Base-by-base conservation (phyloP, 2,888 invertebrate genomes). In the Toxonevra muliebris region DNA sequence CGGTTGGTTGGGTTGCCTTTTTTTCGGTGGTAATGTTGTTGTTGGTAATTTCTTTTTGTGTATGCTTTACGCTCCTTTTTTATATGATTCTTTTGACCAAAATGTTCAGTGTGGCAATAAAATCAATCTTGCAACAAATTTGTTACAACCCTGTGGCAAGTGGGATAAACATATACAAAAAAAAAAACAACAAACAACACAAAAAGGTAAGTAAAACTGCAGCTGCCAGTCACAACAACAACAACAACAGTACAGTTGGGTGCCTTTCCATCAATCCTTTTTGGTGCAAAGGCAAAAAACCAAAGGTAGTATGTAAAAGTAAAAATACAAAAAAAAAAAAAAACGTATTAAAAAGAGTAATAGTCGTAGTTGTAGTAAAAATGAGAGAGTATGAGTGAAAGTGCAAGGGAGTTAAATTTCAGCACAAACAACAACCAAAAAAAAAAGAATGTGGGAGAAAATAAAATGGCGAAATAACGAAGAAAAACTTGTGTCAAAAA, bases 81-180 rank as follows among this genome's bases (percentile, higher is more conserved):
- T 30, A 4, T 30, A 30, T 30, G 30, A 58, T 43, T 42, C 48
- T 48, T 42, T 42, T 12, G n/a, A 41, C 57, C 11, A 57, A 57
- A 15, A 2, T 19, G 60, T 61, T 17, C 12, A 52, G 62, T 70
- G 59, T 61, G 71, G 75, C 54, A 68, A 68, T 68, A 71, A 71
- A 71, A 69, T 69, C 68, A 71, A 68, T 69, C 58, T 66, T 69
- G 15, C 48, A 42, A 55, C 61, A 66, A 61, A 66, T 66, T 66
- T 66, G 66, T 66, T 15, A 53, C 53, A 53, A 11, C 19, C 15
- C 15, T 48, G 53, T 17, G 53, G 11, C 19, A 19, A 53, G 53
- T 53, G 53, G 53, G 17, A 48, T 48, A 48, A 48, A 48, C 8
- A 48, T n/a, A 30, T 30, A 30, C 30, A 30, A 4, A 30, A 30